Conservation (phyloP, 2,797 vertebrate genomes). For the Alfaro cultratus region DNA sequence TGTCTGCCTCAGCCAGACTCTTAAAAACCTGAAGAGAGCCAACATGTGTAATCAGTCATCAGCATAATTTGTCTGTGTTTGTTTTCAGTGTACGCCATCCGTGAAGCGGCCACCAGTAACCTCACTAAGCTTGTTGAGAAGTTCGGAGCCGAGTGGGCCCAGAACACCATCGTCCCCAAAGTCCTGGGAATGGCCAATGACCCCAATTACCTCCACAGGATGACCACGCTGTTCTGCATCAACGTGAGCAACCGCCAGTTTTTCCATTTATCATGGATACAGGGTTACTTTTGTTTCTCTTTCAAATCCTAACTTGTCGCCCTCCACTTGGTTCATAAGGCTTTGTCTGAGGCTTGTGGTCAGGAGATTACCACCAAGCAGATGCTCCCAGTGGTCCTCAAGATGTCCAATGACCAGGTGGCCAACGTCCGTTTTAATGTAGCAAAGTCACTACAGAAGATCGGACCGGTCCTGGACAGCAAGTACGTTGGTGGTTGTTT, state of each 20-base stretch:
- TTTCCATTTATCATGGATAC: not conserved
- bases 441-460: conserved; percentile 92
- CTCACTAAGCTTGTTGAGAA: conserved; percentile 93
- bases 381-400: conserved; percentile 91
- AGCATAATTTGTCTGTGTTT: not conserved
- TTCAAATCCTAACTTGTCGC: not conserved
- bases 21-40: not conserved
- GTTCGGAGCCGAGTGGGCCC: conserved; percentile 92
- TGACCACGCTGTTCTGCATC: conserved; percentile 95
- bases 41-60: not conserved
- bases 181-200: conserved; percentile 92
- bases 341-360: conserved; percentile 88
- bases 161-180: conserved; percentile 92
- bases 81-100: conserved; percentile 87
- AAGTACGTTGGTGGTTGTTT: conserved; percentile 74
- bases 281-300: not conserved
- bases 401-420: conserved; percentile 93
- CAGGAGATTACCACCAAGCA: conserved; percentile 92
- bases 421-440: conserved; percentile 95
- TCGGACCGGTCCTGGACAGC: conserved; percentile 88
- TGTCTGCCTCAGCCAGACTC: not conserved
- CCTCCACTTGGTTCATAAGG: conserved; percentile 66
- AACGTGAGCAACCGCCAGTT: conserved; percentile 82
- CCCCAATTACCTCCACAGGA: conserved; percentile 93
- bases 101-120: conserved; percentile 91